phyloP scores from a whole-genome alignment of 2,797 vertebrate genomes.

The Pangasius sanitwongsei region DNA sequence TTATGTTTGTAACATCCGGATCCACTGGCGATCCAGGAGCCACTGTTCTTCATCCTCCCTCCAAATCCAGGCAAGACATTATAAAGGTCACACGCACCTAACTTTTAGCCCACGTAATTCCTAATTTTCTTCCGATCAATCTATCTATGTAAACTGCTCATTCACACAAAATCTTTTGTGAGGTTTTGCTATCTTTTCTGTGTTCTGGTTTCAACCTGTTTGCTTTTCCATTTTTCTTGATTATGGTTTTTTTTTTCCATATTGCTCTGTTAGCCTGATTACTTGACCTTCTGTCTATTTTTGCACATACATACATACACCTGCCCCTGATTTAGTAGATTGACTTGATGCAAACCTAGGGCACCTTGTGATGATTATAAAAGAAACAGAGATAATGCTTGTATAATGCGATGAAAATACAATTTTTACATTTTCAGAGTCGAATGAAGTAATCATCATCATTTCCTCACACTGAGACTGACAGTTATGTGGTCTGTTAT shows the following conservation, averaged over 20 bases:
- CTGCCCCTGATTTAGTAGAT: background rate
- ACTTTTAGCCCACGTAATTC: background rate
- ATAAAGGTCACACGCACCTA: background rate
- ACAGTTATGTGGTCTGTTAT: no score
- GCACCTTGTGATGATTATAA: background rate
- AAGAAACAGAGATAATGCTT: no score
- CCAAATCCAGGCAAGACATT: background rate
- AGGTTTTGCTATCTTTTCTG: background rate
- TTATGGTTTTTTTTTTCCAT: background rate
- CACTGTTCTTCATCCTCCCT: background rate
- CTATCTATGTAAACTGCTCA: background rate
- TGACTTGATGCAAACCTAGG: background rate
- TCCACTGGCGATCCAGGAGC: background rate
- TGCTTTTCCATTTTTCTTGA: background rate
- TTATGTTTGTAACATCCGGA: background rate
- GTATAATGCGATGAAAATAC: background rate
- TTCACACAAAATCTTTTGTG: background rate
- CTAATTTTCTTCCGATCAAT: background rate
- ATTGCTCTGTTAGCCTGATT: background rate
- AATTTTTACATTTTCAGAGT: background rate
- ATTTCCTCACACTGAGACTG: background rate
- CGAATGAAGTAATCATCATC: background rate
- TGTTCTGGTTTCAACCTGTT: background rate
- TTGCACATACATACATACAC: background rate
- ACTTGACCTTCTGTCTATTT: background rate